These are phyloP conservation scores for Pygmarrhopalites habei DNA, from an alignment of 1,140 invertebrate species.

Conservation along the genomic window DNA sequence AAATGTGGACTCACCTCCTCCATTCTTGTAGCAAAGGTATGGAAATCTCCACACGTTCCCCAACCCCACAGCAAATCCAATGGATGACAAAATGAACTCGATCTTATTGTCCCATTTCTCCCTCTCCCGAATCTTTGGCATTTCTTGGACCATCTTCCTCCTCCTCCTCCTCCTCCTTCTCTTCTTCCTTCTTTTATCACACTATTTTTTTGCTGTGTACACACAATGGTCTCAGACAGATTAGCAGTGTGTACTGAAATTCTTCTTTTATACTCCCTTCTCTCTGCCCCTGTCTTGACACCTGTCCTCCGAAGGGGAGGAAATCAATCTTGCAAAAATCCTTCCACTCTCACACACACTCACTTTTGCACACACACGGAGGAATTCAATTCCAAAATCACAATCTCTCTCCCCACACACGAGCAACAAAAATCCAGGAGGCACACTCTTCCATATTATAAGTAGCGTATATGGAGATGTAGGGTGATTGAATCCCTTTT, in stretches of 20 bases:
- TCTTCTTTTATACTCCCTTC: neutral
- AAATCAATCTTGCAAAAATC: neutral
- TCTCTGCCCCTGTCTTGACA: neutral
- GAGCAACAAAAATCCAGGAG: neutral
- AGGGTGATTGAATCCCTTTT: neutral
- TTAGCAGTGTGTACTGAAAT: neutral
- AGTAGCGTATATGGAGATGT: neutral
- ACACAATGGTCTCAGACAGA: neutral
- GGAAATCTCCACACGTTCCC: conserved; percentile 51
- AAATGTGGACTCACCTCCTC: conserved; percentile 45
- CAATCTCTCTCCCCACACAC: neutral
- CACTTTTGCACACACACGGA: too few species aligned
- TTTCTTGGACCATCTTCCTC: neutral
- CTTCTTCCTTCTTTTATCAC: neutral
- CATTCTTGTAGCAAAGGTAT: conserved; percentile 52
- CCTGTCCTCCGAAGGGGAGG: neutral
- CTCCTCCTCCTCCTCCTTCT: neutral
- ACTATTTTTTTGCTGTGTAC: neutral
- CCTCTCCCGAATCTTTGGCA: conserved; percentile 18
- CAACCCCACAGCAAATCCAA: conserved; percentile 35
- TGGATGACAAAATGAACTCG: conserved; percentile 36
- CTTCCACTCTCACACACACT: neutral
- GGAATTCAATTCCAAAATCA: neutral
- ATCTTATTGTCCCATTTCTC: conserved; percentile 39
- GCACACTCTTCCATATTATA: neutral